A percentile compares a stretch with the other conserved stretches of the same genome.
Evolutionary conservation across 2,797 vertebrate species (phyloP).

Genomic region (Phrynocephalus guinanensis): DNA sequence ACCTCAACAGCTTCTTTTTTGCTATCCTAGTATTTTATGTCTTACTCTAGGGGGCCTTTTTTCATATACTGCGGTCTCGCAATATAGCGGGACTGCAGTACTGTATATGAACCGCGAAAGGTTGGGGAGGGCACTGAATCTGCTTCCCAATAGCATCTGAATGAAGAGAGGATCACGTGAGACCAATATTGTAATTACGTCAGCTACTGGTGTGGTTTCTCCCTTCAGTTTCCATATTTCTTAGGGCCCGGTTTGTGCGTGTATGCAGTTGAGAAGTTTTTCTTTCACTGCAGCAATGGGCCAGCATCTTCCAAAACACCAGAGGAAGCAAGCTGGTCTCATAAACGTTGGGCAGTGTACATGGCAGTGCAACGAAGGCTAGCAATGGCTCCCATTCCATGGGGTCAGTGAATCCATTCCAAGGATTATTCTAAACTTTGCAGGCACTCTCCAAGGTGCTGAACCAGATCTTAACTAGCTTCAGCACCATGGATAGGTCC

Average conservation of each 20-base stretch:
- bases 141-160: neutral
- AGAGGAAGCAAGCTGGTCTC: neutral
- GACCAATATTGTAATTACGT: neutral
- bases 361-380: neutral
- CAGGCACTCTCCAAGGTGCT: too few relatives aligned
- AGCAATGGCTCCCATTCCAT: too few relatives aligned
- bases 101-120: too few relatives aligned
- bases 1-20: neutral
- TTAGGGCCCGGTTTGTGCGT: neutral
- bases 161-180: too few relatives aligned
- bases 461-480: too few relatives aligned
- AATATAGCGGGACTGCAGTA: too few relatives aligned
- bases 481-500: too few relatives aligned
- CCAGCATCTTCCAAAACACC: neutral
- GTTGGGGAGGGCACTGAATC: too few relatives aligned
- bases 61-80: too few relatives aligned
- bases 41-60: too few relatives aligned
- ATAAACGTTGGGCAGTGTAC: neutral
- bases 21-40: neutral
- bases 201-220: neutral
- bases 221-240: neutral
- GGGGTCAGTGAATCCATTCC: too few relatives aligned
- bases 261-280: neutral
- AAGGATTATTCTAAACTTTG: too few relatives aligned
- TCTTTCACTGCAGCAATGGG: neutral